phyloP scores from a whole-genome alignment of 2,888 invertebrate species.

The Lasioglossum villosulum region DNA sequence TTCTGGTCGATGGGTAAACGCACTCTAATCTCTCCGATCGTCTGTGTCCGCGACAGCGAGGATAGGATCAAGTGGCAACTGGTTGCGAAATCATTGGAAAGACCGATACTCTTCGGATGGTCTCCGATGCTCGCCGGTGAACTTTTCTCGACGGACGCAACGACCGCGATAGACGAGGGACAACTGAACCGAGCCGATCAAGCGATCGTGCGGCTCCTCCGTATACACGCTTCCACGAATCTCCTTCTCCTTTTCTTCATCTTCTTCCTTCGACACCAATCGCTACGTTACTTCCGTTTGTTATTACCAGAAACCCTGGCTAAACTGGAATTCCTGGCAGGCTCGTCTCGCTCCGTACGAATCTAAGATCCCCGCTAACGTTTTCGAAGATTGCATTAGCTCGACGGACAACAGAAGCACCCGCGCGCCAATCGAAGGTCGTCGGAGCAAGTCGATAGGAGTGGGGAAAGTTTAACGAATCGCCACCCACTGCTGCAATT shows the following conservation, averaged over 20 bases:
- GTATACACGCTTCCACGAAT: neutral
- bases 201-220: neutral
- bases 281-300: neutral
- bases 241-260: neutral
- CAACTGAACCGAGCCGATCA: neutral
- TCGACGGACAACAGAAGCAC: too few relatives aligned
- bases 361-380: neutral
- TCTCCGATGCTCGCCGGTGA: neutral
- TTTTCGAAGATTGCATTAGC: neutral
- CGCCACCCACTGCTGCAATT: neutral
- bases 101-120: too few relatives aligned
- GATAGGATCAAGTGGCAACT: neutral
- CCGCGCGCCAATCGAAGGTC: neutral
- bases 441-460: neutral
- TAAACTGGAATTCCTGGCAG: neutral
- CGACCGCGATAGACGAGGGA: neutral
- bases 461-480: neutral
- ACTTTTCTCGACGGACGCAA: neutral
- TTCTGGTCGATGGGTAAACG: neutral
- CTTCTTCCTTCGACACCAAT: neutral
- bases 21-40: neutral
- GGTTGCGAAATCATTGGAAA: neutral
- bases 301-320: neutral
- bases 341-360: neutral
- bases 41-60: neutral